Base-by-base conservation (phyloP, 2,797 vertebrate species). In the Falco rusticolus region DNA sequence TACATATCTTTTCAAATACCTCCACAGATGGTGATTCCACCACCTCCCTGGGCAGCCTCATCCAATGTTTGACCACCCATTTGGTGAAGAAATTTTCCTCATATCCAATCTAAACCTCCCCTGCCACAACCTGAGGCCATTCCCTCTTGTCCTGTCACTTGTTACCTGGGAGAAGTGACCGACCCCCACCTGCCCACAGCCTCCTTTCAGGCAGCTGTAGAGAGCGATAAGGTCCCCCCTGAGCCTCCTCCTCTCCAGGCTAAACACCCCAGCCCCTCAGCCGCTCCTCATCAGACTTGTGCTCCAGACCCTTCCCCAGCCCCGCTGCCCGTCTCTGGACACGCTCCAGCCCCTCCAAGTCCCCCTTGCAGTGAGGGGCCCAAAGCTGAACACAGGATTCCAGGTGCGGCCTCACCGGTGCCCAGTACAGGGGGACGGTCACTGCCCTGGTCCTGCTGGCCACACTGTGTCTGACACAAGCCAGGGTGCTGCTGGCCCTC, bases 181-280 rank as follows among this genome's bases (percentile, higher is more conserved):
- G 7, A 45, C 1, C 0, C 13, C 39, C n/a, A 25, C 7, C 39
- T 39, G 8, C 1, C 22, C 31, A 41, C 13, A 56, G 11, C 16
- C 29, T 72, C 34, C 31, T 43, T 50, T 63, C 33, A 79, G 24
- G 37, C 5, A 57, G 11, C 4, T 65, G 16, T n/a, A 60, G 17
- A 34, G 14, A 47, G 10, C 3, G 1, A 17, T 12, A 51, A 25
- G 11, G 22, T 47, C 29, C 57, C 16, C 53, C 13, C 33, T 5
- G 13, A 60, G 61, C n/a, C 18, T 47, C 28, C 16, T 68, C 47
- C 60, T 54, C 13, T 60, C 37, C 39, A 75, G 10, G 13, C 39
- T 60, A n/a, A 74, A 74, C 28, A 60, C n/a, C n/a, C n/a, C n/a
- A n/a, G n/a, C n/a, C 53, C 39, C 24, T 68, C 39, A 53, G 61